Conservation (phyloP, 2,797 vertebrate species). For the Siniperca scherzeri region DNA sequence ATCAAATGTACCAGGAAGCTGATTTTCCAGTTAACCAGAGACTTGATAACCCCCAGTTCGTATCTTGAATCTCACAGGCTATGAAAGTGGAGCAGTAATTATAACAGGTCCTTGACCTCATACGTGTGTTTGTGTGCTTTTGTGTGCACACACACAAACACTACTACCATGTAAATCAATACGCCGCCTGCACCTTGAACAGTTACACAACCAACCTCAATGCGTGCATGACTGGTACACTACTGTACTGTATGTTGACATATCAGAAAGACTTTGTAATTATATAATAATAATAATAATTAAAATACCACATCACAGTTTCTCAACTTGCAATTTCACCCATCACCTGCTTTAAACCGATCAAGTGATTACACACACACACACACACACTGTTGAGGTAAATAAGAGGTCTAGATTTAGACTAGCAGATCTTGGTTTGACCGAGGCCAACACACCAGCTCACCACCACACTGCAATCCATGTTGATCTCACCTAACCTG, state of each 20-base stretch:
- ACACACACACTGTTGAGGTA: constrained; percentile 15
- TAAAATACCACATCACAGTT: background rate
- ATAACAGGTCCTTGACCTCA: constrained; percentile 49
- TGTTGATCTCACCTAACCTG: constrained; percentile 47
- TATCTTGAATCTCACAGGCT: constrained; percentile 13
- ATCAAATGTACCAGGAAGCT: constrained; percentile 23
- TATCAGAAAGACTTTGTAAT: background rate
- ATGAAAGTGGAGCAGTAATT: constrained; percentile 25
- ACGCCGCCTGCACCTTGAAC: constrained; percentile 32
- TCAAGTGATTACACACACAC: constrained; percentile 32
- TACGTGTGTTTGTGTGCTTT: constrained; percentile 7
- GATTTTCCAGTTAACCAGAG: constrained; percentile 6
- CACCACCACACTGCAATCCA: background rate
- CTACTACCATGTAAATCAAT: constrained; percentile 56
- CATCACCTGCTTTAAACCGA: constrained; percentile 11
- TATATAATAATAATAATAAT: background rate
- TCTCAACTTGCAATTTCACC: constrained; percentile 9
- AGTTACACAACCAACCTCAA: constrained; percentile 60
- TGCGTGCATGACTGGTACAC: background rate
- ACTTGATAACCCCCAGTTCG: constrained; percentile 2
- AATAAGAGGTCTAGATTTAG: constrained; percentile 42
- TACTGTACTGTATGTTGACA: background rate
- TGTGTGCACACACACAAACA: background rate
- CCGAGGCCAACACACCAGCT: constrained; percentile 7
- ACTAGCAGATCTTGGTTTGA: constrained; percentile 25